phyloP scores from a whole-genome alignment of 2,113 vertebrate species.

The Columba livia region DNA sequence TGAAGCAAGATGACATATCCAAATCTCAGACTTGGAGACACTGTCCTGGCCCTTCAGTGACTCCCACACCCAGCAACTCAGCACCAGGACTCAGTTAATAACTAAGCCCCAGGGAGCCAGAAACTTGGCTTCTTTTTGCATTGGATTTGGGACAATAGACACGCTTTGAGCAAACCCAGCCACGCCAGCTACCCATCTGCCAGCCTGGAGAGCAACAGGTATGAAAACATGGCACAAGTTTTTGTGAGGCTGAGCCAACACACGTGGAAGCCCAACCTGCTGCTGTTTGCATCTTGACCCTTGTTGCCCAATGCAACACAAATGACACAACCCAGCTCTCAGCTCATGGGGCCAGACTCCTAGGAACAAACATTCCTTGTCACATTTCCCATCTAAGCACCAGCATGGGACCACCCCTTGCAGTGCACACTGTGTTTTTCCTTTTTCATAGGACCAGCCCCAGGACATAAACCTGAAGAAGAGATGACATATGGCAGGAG shows the following conservation, averaged over 20 bases:
- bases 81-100: neutral
- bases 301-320: neutral
- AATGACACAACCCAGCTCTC: neutral
- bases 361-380: slow-evolving; percentile 24
- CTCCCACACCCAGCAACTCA: neutral
- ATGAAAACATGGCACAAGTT: neutral
- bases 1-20: fast-evolving
- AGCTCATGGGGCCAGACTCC: neutral
- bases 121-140: neutral
- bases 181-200: neutral
- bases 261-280: neutral
- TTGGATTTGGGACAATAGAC: neutral
- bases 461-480: neutral
- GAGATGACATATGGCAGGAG: neutral
- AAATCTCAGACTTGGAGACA: neutral
- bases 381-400: slow-evolving; percentile 6
- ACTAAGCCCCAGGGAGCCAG: neutral
- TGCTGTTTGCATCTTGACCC: neutral
- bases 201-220: neutral
- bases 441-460: slow-evolving; percentile 20
- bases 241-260: neutral
- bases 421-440: neutral
- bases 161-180: neutral
- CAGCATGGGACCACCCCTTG: neutral
- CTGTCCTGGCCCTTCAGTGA: neutral